Conservation (phyloP, 2,888 invertebrate species). For the Horisme vitalbata region DNA sequence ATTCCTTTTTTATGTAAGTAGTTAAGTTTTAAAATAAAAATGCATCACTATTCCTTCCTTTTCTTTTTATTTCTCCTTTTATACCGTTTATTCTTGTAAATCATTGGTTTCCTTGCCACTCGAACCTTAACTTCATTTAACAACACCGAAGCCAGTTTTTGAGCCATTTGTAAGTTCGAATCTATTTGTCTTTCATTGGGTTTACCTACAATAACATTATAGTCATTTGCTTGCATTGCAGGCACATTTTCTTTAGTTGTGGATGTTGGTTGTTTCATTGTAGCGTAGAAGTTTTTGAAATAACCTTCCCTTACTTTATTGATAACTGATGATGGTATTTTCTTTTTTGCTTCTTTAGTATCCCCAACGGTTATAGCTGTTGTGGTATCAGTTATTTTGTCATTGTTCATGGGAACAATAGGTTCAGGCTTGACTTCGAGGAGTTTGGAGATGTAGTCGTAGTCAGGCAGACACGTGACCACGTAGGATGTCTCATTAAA, state of each 20-base stretch:
- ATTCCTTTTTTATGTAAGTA: too few species aligned
- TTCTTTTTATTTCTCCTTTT: constrained; percentile 16
- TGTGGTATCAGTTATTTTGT: constrained; percentile 5
- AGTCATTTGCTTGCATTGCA: too few species aligned
- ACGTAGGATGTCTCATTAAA: constrained; percentile 63
- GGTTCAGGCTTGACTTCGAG: constrained; percentile 20
- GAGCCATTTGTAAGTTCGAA: constrained; percentile 51
- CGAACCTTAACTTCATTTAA: constrained; percentile 38
- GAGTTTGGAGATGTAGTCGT: constrained; percentile 40
- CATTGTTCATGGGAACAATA: constrained; percentile 19
- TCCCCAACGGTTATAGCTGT: constrained; percentile 42
- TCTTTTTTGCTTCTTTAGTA: constrained; percentile 38
- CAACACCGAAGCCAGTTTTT: constrained; percentile 52
- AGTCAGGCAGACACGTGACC: constrained; percentile 58
- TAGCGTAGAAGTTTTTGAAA: constrained; percentile 52
- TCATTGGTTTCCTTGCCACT: constrained; percentile 15
- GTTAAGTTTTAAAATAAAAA: not conserved
- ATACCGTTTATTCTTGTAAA: constrained; percentile 13
- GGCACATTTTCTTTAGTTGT: too few species aligned
- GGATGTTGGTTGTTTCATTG: constrained; percentile 36
- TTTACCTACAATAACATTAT: too few species aligned
- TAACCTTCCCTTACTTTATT: constrained; percentile 62
- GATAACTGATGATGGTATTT: constrained; percentile 49
- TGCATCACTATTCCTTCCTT: constrained; percentile 1
- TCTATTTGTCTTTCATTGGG: too few species aligned